phyloP scores from a whole-genome alignment of 2,888 invertebrate genomes.

The Meandrusa payeni region DNA sequence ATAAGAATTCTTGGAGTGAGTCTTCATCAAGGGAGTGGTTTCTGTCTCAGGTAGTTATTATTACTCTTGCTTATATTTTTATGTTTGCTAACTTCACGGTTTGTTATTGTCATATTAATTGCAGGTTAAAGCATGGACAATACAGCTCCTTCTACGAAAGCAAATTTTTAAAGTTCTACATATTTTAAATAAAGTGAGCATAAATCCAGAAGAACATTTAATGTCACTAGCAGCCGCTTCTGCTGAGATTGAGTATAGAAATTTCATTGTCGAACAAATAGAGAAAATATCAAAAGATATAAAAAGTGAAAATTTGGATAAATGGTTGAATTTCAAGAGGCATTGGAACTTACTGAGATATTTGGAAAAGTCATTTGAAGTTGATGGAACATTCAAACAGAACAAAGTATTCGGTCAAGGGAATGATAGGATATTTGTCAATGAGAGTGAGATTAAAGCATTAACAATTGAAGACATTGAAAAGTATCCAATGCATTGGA shows the following conservation, averaged over 20 bases:
- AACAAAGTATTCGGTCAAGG: slow-evolving; percentile 71
- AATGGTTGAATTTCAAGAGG: slow-evolving; percentile 59
- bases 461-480: slow-evolving; percentile 70
- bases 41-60: slow-evolving; percentile 71
- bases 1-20: slow-evolving; percentile 75
- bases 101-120: neutral
- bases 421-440: slow-evolving; percentile 64
- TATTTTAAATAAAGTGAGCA: slow-evolving; percentile 82
- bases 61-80: slow-evolving; percentile 33
- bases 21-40: slow-evolving; percentile 79
- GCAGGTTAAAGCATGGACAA: slow-evolving; percentile 83
- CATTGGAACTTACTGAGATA: slow-evolving; percentile 69
- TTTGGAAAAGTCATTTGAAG: slow-evolving; percentile 72
- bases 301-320: slow-evolving; percentile 45
- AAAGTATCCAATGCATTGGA: slow-evolving; percentile 74
- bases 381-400: slow-evolving; percentile 70
- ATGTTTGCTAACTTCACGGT: too few species aligned
- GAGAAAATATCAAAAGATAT: slow-evolving; percentile 71
- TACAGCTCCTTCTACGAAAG: slow-evolving; percentile 80
- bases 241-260: slow-evolving; percentile 79
- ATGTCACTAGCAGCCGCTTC: slow-evolving; percentile 81
- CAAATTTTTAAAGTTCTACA: slow-evolving; percentile 85
- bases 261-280: slow-evolving; percentile 84
- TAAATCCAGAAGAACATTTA: slow-evolving; percentile 80
- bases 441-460: slow-evolving; percentile 72